These are phyloP conservation scores for Scrobipalpa costella DNA, from an alignment of 2,888 invertebrate species.

Conservation along the genomic window DNA sequence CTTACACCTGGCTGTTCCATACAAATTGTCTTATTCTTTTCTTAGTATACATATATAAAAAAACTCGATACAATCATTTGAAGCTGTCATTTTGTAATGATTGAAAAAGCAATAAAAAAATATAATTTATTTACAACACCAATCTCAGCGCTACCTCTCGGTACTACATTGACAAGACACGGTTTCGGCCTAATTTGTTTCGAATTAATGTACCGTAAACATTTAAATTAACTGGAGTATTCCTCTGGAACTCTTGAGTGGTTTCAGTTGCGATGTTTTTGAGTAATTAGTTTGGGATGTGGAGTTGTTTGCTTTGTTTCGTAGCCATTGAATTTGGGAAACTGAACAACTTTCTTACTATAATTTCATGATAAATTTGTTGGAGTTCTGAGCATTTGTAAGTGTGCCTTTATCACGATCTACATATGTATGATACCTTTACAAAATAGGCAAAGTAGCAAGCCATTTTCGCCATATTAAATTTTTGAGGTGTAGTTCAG, in stretches of 20 bases:
- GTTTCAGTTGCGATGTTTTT: background rate
- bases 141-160: background rate
- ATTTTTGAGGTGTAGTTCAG: no score
- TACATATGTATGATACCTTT: no score
- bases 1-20: no score
- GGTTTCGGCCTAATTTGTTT: constrained; percentile 15
- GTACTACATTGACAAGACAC: constrained; percentile 12
- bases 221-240: constrained; percentile 4
- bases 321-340: background rate
- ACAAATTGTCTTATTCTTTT: no score
- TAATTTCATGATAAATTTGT: background rate
- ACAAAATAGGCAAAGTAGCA: no score
- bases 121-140: background rate
- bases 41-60: no score
- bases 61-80: no score
- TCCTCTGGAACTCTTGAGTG: background rate
- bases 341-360: background rate
- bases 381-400: no score
- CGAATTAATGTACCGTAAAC: constrained; percentile 20
- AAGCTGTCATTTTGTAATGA: no score
- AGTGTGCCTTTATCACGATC: no score
- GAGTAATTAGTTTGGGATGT: background rate
- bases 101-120: no score
- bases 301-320: background rate
- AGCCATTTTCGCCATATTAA: no score